Percentiles rank a stretch among this genome's conserved stretches.
These are phyloP conservation scores for Lordiphosa clarofinis DNA, from an alignment of 1,140 invertebrate genomes.

Conservation along the genomic window DNA sequence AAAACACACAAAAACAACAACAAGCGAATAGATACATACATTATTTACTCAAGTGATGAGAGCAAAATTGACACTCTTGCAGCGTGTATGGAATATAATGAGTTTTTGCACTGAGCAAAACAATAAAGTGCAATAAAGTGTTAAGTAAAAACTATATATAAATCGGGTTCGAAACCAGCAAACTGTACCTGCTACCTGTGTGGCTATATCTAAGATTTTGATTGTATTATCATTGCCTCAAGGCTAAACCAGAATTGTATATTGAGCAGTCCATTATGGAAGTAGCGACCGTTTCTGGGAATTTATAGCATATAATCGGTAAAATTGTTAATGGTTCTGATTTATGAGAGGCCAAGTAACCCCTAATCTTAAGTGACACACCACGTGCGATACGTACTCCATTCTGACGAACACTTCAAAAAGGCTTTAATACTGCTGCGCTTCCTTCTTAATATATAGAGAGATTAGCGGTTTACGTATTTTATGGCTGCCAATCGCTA, in stretches of 20 bases:
- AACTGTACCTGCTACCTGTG: constrained; percentile 1
- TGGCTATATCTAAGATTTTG: constrained; percentile 1
- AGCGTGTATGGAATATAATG: too few relatives aligned
- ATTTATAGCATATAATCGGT: constrained; percentile 4
- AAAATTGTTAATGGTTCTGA: constrained; percentile 10
- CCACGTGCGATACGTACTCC: constrained; percentile 6
- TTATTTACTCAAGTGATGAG: constrained; percentile 21
- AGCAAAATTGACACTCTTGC: too few relatives aligned
- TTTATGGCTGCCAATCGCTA: too few relatives aligned
- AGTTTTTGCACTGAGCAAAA: too few relatives aligned
- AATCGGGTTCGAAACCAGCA: background rate
- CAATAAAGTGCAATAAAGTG: too few relatives aligned
- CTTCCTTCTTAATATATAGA: background rate
- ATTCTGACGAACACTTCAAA: too few relatives aligned
- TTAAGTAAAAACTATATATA: background rate
- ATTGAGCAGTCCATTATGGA: too few relatives aligned
- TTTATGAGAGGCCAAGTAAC: constrained; percentile 22
- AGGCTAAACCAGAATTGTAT: too few relatives aligned
- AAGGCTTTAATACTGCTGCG: background rate
- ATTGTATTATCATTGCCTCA: constrained; percentile 19
- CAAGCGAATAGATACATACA: constrained; percentile 5
- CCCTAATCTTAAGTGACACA: background rate
- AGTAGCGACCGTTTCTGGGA: too few relatives aligned
- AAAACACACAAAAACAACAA: constrained; percentile 11
- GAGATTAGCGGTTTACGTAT: constrained; percentile 1